These are phyloP conservation scores for Eospalax fontanierii DNA, from an alignment of 2,797 vertebrate species.

Conservation along the genomic window DNA sequence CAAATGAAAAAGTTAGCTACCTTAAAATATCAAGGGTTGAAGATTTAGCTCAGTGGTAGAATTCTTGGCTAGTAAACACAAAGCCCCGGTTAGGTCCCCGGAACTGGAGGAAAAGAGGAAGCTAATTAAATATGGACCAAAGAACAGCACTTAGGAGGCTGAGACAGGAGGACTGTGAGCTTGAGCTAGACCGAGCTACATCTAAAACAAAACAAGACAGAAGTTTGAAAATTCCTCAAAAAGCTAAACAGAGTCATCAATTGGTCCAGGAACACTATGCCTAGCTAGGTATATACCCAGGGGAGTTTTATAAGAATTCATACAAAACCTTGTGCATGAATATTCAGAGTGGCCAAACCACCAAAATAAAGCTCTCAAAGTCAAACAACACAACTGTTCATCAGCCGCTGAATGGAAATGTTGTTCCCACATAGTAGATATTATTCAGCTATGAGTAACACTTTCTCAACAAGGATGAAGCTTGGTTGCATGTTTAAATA, in stretches of 20 bases:
- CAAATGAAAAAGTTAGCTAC: neutral
- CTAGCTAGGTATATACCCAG: neutral
- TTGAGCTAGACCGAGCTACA: neutral
- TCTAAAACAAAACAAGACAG: neutral
- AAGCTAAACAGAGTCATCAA: neutral
- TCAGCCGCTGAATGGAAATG: neutral
- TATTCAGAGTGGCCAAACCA: neutral
- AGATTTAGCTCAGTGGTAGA: neutral
- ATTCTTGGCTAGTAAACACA: no score
- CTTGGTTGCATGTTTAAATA: neutral
- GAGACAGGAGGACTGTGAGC: neutral
- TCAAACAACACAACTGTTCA: neutral
- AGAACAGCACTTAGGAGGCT: neutral
- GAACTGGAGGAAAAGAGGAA: neutral
- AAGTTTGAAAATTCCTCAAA: neutral
- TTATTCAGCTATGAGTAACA: neutral
- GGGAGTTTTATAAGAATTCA: neutral
- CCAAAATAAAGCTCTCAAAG: neutral
- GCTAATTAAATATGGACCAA: neutral
- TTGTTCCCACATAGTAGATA: no score
- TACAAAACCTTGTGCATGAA: no score
- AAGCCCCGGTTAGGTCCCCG: neutral
- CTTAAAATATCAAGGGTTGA: neutral
- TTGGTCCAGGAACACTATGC: neutral
- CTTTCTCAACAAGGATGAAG: neutral